A percentile compares a stretch with the other conserved stretches of the same genome.
Evolutionary conservation across 2,888 invertebrate species (phyloP).

Genomic region (Agrotis clavis): DNA sequence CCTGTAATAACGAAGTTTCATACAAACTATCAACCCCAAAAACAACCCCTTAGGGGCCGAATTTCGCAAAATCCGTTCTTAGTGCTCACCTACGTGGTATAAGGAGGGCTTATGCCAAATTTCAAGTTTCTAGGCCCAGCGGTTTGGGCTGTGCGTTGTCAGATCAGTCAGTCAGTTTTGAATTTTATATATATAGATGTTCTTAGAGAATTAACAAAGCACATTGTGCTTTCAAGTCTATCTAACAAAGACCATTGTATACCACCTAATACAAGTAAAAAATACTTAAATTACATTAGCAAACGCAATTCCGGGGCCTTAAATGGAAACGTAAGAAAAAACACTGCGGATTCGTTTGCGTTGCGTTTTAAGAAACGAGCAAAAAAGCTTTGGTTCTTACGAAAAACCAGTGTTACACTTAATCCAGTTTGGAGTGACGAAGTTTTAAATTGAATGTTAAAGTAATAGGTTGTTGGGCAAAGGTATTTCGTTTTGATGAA

Average conservation of each 20-base stretch:
- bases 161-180: no score
- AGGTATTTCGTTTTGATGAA: background rate
- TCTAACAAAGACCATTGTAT: constrained; percentile 25
- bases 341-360: constrained; percentile 3
- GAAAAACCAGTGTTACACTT: constrained; percentile 33
- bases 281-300: constrained; percentile 26
- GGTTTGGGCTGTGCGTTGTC: no score
- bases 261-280: constrained; percentile 36
- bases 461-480: background rate
- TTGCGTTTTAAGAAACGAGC: constrained; percentile 22
- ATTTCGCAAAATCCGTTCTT: no score
- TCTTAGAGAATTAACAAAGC: constrained; percentile 18
- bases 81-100: no score
- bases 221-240: constrained; percentile 22
- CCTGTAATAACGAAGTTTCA: no score
- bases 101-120: no score
- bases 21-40: no score
- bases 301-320: constrained; percentile 18
- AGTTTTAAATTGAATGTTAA: background rate
- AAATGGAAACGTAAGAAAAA: constrained; percentile 37
- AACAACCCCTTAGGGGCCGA: no score
- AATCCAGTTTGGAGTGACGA: constrained; percentile 8
- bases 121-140: no score
- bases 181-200: no score
- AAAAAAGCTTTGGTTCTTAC: constrained; percentile 38